These are phyloP conservation scores for Acrobasis suavella DNA, from an alignment of 2,888 invertebrate species.

Conservation along the genomic window DNA sequence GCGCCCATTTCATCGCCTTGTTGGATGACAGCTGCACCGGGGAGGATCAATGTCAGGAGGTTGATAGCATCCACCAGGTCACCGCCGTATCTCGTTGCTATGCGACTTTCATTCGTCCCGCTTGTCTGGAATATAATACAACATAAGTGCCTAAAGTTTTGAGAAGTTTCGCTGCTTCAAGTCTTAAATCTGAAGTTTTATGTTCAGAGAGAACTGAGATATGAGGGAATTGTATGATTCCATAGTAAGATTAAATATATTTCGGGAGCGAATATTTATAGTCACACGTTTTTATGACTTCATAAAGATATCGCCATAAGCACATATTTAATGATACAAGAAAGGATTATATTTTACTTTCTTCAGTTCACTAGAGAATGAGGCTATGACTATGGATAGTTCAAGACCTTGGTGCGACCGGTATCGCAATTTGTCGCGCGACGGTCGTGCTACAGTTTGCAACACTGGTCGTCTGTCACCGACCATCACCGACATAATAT, in stretches of 20 bases:
- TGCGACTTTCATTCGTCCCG: constrained; percentile 46
- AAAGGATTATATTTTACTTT: too few relatives aligned
- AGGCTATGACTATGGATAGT: too few relatives aligned
- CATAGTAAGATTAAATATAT: neutral
- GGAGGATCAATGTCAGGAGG: constrained; percentile 86
- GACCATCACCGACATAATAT: too few relatives aligned
- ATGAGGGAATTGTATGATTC: neutral
- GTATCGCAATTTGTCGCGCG: too few relatives aligned
- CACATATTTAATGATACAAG: too few relatives aligned
- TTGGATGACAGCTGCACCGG: constrained; percentile 89
- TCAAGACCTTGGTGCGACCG: too few relatives aligned
- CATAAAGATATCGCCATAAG: too few relatives aligned
- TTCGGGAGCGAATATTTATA: neutral
- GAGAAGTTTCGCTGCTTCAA: constrained; percentile 5
- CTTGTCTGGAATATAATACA: constrained; percentile 57
- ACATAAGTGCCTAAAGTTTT: neutral
- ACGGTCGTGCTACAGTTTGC: too few relatives aligned
- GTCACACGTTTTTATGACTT: neutral
- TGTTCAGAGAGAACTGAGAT: neutral
- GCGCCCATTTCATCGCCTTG: constrained; percentile 90
- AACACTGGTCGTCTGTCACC: too few relatives aligned
- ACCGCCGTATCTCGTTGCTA: constrained; percentile 84
- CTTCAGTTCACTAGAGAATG: too few relatives aligned
- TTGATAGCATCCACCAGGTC: constrained; percentile 87
- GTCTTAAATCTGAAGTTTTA: constrained; percentile 26